These are phyloP conservation scores for Oxyura jamaicensis DNA, from an alignment of 2,113 vertebrate genomes.

Conservation along the genomic window DNA sequence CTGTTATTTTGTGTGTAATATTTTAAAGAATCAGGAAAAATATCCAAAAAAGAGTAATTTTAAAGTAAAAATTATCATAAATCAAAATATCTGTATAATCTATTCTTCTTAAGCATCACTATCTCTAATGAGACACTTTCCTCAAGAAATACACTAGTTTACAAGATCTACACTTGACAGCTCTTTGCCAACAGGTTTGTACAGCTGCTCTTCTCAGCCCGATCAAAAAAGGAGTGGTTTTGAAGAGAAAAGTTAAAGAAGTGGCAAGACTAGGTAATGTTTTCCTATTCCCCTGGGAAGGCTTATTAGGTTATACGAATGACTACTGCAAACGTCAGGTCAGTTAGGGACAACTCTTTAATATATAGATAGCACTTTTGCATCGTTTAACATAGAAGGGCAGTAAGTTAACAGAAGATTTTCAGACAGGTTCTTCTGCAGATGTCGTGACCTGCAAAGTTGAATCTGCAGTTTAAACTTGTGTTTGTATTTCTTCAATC, in stretches of 20 bases:
- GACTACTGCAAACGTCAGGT: neutral
- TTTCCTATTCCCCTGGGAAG: neutral
- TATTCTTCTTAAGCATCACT: neutral
- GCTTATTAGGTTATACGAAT: neutral
- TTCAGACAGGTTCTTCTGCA: neutral
- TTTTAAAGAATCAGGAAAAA: neutral
- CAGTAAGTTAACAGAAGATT: neutral
- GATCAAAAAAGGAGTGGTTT: neutral
- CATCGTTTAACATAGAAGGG: neutral
- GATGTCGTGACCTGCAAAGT: neutral
- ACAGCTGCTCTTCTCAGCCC: neutral
- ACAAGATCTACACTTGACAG: neutral
- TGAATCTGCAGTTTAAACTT: neutral
- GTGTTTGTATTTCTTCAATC: neutral
- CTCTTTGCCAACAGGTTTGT: neutral
- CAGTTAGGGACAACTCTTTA: neutral
- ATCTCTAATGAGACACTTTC: neutral
- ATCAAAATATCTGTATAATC: neutral
- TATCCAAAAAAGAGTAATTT: neutral
- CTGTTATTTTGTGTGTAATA: fast-evolving
- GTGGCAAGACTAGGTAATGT: neutral
- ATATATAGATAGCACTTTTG: neutral
- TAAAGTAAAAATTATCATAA: neutral
- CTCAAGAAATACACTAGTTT: neutral
- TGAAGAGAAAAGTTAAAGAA: neutral